Percentiles rank a stretch among this genome's conserved stretches.
Conservation (phyloP, 2,113 vertebrate genomes). For the Circaetus cinerascens region DNA sequence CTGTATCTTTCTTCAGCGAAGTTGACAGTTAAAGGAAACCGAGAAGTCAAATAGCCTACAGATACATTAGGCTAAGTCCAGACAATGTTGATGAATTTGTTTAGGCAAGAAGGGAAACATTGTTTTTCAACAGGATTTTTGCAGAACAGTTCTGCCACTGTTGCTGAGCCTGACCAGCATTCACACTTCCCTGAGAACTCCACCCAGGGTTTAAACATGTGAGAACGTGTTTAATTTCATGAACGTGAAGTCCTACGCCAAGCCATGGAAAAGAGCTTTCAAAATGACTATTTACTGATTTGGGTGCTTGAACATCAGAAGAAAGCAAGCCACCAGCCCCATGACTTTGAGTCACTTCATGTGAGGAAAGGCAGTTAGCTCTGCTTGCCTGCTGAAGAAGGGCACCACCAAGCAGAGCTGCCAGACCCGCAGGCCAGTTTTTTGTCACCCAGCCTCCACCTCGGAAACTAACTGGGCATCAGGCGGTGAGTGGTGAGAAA, state of each 20-base stretch:
- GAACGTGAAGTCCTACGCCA: not conserved
- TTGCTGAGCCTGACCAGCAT: not conserved
- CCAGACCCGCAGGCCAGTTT: not conserved
- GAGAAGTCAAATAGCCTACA: not conserved
- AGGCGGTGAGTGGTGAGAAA: no score
- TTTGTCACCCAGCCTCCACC: not conserved
- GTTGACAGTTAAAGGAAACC: not conserved
- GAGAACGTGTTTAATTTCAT: not conserved
- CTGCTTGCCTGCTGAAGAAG: not conserved
- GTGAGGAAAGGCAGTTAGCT: not conserved
- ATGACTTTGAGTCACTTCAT: not conserved
- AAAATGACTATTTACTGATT: not conserved
- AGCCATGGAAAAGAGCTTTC: not conserved
- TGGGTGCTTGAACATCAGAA: not conserved
- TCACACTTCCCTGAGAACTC: not conserved
- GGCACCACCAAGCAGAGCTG: not conserved
- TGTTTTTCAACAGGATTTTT: not conserved
- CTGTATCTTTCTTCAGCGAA: not conserved
- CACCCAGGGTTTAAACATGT: not conserved
- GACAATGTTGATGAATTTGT: not conserved
- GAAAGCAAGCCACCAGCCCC: not conserved
- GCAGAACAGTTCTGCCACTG: not conserved
- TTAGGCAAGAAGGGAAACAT: not conserved
- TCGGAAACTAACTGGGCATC: no score
- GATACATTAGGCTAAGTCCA: not conserved